Evolutionary conservation across 2,113 vertebrate genomes (phyloP).

Genomic region (Holacanthus passer): DNA sequence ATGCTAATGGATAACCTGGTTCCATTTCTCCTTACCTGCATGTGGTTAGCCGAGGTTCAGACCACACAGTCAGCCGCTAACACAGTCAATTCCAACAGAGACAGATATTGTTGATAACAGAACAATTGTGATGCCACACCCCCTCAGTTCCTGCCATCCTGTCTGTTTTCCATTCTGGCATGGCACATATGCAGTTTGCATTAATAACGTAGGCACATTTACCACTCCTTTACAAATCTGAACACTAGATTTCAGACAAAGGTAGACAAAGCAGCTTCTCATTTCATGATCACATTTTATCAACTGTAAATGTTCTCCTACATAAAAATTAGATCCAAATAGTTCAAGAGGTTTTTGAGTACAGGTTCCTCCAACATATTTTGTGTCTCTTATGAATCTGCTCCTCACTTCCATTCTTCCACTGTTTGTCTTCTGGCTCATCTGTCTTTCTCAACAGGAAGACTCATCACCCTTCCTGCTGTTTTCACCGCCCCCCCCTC

Average conservation of each 20-base stretch:
- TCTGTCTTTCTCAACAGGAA: slow-evolving; percentile 67
- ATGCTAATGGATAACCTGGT: slow-evolving; percentile 69
- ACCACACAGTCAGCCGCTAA: slow-evolving; percentile 22
- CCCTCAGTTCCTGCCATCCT: neutral
- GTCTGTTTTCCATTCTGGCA: neutral
- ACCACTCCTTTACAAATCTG: neutral
- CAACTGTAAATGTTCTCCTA: no score
- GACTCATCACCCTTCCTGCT: slow-evolving; percentile 62
- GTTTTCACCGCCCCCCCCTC: slow-evolving; percentile 48
- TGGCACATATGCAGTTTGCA: neutral
- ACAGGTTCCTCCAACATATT: no score
- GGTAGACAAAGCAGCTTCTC: no score
- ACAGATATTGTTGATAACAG: neutral
- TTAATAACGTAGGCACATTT: neutral
- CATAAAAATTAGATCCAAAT: no score
- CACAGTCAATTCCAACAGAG: neutral
- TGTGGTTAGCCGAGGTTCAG: slow-evolving; percentile 40
- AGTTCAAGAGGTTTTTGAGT: no score
- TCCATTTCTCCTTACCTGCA: slow-evolving; percentile 70
- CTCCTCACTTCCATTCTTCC: slow-evolving; percentile 8
- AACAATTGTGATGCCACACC: neutral
- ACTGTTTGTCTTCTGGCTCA: slow-evolving; percentile 43
- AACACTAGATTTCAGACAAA: neutral
- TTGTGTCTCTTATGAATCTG: neutral
- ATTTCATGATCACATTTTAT: no score